A percentile compares a stretch with the other conserved stretches of the same genome.
Conservation (phyloP, 2,888 invertebrate genomes). For the Neoscelio sp. region DNA sequence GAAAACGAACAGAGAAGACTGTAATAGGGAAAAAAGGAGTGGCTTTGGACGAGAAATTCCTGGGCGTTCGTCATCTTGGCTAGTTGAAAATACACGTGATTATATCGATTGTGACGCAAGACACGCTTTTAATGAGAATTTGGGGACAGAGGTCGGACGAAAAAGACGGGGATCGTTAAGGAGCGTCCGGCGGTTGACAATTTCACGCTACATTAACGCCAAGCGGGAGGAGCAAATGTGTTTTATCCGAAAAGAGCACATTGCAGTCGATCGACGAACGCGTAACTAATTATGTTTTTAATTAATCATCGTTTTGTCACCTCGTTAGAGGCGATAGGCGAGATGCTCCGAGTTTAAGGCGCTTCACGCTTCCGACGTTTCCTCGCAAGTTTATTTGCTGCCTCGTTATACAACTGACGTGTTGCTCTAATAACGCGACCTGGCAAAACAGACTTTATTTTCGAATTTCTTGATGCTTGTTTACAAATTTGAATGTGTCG, state of each 20-base stretch:
- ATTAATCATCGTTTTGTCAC: constrained; percentile 82
- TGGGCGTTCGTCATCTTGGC: constrained; percentile 10
- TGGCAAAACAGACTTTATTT: constrained; percentile 45
- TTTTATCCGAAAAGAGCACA: constrained; percentile 56
- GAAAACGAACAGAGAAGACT: constrained; percentile 3
- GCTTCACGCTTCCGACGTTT: constrained; percentile 58
- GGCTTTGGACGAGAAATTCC: constrained; percentile 16
- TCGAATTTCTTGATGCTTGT: constrained; percentile 29
- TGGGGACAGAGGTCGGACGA: constrained; percentile 29
- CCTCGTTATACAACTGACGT: constrained; percentile 78
- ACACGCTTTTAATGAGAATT: constrained; percentile 64
- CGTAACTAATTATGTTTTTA: constrained; percentile 82
- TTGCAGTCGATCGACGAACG: constrained; percentile 50
- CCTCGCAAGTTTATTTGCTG: constrained; percentile 75
- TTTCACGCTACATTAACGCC: constrained; percentile 80
- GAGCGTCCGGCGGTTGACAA: constrained; percentile 76
- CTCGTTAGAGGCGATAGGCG: constrained; percentile 57
- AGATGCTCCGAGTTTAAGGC: constrained; percentile 32
- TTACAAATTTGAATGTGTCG: constrained; percentile 35
- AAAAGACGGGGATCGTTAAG: constrained; percentile 62
- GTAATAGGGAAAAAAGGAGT: constrained; percentile 7
- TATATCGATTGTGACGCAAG: constrained; percentile 62
- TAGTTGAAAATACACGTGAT: constrained; percentile 55
- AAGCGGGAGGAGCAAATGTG: constrained; percentile 73
- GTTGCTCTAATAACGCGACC: constrained; percentile 77